Evolutionary conservation across 2,888 invertebrate species (phyloP), one percentile per base, ranked within the genome.

Genomic region (Drosophila demipolita): DNA sequence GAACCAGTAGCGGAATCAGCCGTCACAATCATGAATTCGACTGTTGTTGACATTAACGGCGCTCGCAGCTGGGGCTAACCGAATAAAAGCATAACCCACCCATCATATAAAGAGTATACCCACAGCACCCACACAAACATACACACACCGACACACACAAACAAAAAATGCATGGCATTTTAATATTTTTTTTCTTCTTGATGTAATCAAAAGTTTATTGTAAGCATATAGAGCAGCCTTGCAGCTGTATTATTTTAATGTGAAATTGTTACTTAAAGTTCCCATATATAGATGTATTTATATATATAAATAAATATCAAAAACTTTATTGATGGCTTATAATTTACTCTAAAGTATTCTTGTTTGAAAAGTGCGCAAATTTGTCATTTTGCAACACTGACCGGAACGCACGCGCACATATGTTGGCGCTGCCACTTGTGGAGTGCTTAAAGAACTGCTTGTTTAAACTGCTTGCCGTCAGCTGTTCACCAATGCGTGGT

Each of bases 21-120:
- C 35, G 73, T 73, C 60, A 84, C 78, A 59, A 62, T 80, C 40
- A 77, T 82, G 76, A 73, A 75, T 53, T 87, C 82, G 82, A 66
- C 82, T 66, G 79, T 75, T 61, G 87, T 91, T 38, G 90, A 90
- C 64, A 78, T 91, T 66, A 82, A 82, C 52, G 90, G 87, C 12
- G 78, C 82, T 33, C 91, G 90, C 62, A 89, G 86, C 52, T 90
- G 91, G 90, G 90, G 91, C 69, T 90, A 83, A 70, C 33, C 29
- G 55, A 57, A 52, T 32, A 9, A 58, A 54, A 45, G 59, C 66
- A 75, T 29, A 70, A 65, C 78, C 78, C 79, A 78, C 78, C 77
- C 78, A 78, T 75, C 53, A 29, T 1, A 59, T 32, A 40, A 61
- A 71, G 48, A 81, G 42, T 15, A 40, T 6, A 15, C 20, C 20